These are phyloP conservation scores for Quadriops clusia DNA, from an alignment of 2,888 invertebrate genomes.

Conservation along the genomic window DNA sequence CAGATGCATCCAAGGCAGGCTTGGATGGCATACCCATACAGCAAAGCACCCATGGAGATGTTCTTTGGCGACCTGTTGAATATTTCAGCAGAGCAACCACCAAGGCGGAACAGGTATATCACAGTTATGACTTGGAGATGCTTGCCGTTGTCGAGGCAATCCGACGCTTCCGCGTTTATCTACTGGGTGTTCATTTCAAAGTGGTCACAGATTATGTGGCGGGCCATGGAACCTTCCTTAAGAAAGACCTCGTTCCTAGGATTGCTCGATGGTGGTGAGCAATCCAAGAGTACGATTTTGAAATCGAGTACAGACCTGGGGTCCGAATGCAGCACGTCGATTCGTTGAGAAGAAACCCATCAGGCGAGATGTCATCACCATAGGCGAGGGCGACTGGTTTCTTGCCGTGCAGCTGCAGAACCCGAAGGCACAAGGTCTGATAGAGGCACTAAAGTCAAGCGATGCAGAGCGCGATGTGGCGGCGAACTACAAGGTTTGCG, in stretches of 20 bases:
- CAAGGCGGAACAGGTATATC: conserved; percentile 18
- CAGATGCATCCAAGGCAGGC: conserved; percentile 20
- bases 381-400: too few relatives aligned
- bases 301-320: too few relatives aligned
- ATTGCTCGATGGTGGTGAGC: conserved; percentile 17
- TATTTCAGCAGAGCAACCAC: conserved; percentile 23
- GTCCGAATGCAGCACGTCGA: too few relatives aligned
- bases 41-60: conserved; percentile 12
- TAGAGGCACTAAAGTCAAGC: too few relatives aligned
- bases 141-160: conserved; percentile 17
- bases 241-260: conserved; percentile 17
- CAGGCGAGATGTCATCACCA: too few relatives aligned
- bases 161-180: conserved; percentile 16
- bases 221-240: conserved; percentile 14
- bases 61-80: conserved; percentile 15
- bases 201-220: conserved; percentile 19
- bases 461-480: too few relatives aligned
- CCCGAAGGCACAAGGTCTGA: too few relatives aligned
- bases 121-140: conserved; percentile 19
- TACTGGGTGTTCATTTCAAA: conserved; percentile 15
- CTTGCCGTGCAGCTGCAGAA: too few relatives aligned
- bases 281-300: conserved; percentile 17
- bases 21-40: conserved; percentile 21
- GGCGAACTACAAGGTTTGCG: too few relatives aligned
- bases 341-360: too few relatives aligned